Percentiles rank a stretch among this genome's conserved stretches.
phyloP scores from a whole-genome alignment of 1,140 invertebrate genomes.

The Halesus radiatus region DNA sequence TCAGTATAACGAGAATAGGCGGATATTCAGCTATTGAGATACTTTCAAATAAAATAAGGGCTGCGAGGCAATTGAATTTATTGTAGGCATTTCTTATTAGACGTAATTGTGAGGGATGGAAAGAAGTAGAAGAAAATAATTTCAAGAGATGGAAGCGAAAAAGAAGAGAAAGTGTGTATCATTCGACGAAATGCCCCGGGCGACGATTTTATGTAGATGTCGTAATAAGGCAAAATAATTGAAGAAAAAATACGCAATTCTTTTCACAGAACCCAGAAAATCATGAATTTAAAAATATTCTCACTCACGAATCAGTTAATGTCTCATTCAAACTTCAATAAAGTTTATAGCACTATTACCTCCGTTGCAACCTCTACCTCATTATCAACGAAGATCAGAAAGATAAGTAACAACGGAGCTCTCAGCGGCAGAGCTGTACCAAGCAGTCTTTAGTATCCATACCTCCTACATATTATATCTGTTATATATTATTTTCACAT shows the following conservation, averaged over 20 bases:
- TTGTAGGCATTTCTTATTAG: neutral
- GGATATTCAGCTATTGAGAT: neutral
- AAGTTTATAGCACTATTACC: too few relatives aligned
- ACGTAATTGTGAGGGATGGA: neutral
- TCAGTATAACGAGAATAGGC: neutral
- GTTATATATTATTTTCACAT: too few relatives aligned
- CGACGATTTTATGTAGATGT: neutral
- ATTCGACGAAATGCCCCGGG: neutral
- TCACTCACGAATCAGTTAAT: too few relatives aligned
- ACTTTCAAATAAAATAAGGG: neutral
- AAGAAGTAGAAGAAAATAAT: neutral
- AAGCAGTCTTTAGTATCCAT: too few relatives aligned
- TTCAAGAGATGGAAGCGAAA: neutral
- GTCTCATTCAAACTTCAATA: too few relatives aligned
- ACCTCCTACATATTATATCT: too few relatives aligned
- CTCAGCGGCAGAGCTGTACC: too few relatives aligned
- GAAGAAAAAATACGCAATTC: neutral
- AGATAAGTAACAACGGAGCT: too few relatives aligned
- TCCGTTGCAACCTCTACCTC: too few relatives aligned
- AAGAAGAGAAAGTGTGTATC: neutral
- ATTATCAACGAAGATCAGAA: too few relatives aligned
- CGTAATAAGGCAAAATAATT: neutral
- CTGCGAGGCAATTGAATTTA: conserved; percentile 1
- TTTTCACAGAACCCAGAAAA: neutral
- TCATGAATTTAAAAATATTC: neutral